Conservation (phyloP, 2,888 invertebrate species). For the Amphipyra tragopoginis region DNA sequence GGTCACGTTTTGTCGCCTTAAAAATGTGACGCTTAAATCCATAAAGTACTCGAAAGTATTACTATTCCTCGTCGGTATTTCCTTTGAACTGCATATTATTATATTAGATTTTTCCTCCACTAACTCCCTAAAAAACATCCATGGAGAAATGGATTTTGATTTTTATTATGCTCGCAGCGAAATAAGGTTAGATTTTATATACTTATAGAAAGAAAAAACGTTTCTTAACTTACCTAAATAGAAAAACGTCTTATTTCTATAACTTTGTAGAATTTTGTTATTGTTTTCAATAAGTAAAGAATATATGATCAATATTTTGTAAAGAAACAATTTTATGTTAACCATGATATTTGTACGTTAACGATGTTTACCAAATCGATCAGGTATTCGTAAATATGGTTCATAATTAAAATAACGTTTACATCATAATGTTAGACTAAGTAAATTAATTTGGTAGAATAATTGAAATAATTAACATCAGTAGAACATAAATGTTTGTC, state of each 20-base stretch:
- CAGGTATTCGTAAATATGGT: neutral
- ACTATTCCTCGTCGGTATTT: constrained; percentile 83
- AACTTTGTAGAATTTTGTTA: too few relatives aligned
- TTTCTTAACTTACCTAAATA: too few relatives aligned
- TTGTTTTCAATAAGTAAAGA: too few relatives aligned
- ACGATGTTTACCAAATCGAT: neutral
- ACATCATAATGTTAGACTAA: constrained; percentile 6
- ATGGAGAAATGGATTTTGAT: constrained; percentile 37
- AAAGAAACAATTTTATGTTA: too few relatives aligned
- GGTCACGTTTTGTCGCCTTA: constrained; percentile 87
- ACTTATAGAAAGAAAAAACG: neutral
- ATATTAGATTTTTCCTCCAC: constrained; percentile 73
- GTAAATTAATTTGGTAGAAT: constrained; percentile 30
- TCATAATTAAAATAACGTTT: constrained; percentile 28
- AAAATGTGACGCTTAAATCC: constrained; percentile 87
- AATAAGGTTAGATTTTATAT: neutral
- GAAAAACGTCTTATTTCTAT: neutral
- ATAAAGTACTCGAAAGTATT: constrained; percentile 86
- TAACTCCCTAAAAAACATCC: constrained; percentile 46
- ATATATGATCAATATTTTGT: too few relatives aligned
- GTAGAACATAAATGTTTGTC: constrained; percentile 14
- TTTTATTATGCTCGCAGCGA: constrained; percentile 18
- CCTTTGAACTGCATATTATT: constrained; percentile 82
- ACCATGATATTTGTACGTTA: neutral
- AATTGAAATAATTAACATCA: constrained; percentile 29